phyloP scores from a whole-genome alignment of 2,888 invertebrate species.

The Marronus borbonicus region DNA sequence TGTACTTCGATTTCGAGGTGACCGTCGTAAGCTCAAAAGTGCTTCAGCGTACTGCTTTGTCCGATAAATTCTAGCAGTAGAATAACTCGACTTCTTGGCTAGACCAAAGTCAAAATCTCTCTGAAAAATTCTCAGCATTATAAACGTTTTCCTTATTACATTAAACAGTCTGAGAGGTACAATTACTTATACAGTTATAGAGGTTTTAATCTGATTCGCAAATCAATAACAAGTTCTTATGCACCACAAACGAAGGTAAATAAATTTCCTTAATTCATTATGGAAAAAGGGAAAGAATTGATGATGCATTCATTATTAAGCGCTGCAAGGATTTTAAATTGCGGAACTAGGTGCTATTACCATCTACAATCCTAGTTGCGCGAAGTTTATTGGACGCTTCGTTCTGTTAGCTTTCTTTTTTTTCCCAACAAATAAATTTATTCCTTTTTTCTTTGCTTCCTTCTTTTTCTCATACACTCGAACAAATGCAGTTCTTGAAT shows the following conservation, averaged over 20 bases:
- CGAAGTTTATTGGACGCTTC: slow-evolving; percentile 21
- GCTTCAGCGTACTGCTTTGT: too few species aligned
- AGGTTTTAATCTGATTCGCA: not conserved
- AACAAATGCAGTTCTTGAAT: slow-evolving; percentile 41
- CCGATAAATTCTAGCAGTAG: too few species aligned
- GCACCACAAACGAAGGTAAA: not conserved
- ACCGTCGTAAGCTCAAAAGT: too few species aligned
- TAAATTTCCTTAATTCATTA: slow-evolving; percentile 25
- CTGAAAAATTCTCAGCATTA: too few species aligned
- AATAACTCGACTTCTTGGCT: too few species aligned
- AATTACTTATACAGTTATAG: not conserved
- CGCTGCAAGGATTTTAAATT: not conserved
- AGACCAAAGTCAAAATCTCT: too few species aligned
- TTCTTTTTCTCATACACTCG: slow-evolving; percentile 20
- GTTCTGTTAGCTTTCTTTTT: not conserved
- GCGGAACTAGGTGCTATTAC: not conserved
- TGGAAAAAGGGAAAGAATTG: not conserved
- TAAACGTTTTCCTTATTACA: too few species aligned
- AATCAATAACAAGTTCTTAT: not conserved
- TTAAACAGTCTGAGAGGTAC: not conserved
- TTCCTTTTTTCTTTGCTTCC: not conserved
- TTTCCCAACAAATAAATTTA: slow-evolving; percentile 29
- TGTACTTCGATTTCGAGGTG: too few species aligned
- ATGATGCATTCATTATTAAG: not conserved
- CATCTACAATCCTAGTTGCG: not conserved